Percentiles rank a stretch among this genome's conserved stretches.
Evolutionary conservation across 2,797 vertebrate species (phyloP).

Genomic region (Ambastaia sidthimunki): DNA sequence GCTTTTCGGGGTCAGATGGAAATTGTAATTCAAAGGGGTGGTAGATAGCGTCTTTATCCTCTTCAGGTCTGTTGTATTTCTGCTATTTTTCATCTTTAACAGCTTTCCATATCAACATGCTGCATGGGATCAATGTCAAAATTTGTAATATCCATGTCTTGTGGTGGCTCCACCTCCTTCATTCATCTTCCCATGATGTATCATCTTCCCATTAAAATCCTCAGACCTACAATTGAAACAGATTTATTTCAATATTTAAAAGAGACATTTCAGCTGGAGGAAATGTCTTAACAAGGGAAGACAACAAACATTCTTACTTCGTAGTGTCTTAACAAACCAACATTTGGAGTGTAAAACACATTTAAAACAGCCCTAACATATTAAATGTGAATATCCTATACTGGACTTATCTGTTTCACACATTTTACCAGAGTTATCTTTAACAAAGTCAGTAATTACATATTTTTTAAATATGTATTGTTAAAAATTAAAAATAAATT

Average conservation of each 20-base stretch:
- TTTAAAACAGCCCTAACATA: background rate
- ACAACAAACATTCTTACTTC: constrained; percentile 30
- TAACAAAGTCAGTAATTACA: background rate
- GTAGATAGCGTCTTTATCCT: constrained; percentile 68
- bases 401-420: background rate
- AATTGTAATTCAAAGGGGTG: constrained; percentile 63
- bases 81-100: constrained; percentile 43
- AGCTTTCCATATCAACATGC: constrained; percentile 73
- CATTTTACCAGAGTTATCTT: background rate
- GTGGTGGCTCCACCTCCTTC: constrained; percentile 71
- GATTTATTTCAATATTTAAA: background rate
- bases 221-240: constrained; percentile 64
- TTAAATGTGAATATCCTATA: background rate
- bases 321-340: constrained; percentile 59
- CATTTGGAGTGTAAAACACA: background rate
- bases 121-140: constrained; percentile 66
- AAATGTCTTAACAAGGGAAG: constrained; percentile 40
- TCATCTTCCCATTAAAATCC: constrained; percentile 62
- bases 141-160: constrained; percentile 67
- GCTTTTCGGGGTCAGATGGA: constrained; percentile 45
- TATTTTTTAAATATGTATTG: background rate
- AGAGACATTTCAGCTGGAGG: background rate
- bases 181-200: constrained; percentile 59
- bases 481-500: background rate
- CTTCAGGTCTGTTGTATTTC: constrained; percentile 61